Conservation (phyloP, 2,888 invertebrate genomes). For the Phaedon cochleariae region DNA sequence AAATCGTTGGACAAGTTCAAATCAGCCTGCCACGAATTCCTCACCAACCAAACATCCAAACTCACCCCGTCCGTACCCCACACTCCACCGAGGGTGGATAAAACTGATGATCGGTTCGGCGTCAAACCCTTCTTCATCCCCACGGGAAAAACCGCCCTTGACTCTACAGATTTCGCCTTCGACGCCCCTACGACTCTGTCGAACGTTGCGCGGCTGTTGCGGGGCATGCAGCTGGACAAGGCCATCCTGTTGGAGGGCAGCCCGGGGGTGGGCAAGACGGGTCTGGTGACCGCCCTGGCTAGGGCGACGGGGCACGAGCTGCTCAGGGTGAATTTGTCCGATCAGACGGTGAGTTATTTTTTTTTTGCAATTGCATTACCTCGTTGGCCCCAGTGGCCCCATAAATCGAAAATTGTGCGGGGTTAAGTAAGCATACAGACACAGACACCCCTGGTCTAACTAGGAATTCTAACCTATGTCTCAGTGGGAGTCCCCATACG, state of each 20-base stretch:
- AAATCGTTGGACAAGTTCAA: slow-evolving; percentile 58
- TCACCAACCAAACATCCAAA: slow-evolving; percentile 66
- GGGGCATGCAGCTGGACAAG: slow-evolving; percentile 90
- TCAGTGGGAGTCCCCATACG: too few species aligned
- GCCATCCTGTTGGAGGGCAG: slow-evolving; percentile 96
- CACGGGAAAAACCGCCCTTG: slow-evolving; percentile 55
- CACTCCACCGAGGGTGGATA: slow-evolving; percentile 53
- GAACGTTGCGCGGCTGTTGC: slow-evolving; percentile 85
- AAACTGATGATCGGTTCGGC: slow-evolving; percentile 68
- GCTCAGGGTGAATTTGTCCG: slow-evolving; percentile 95
- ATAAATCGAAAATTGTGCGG: too few species aligned
- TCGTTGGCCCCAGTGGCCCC: too few species aligned
- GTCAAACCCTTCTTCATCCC: slow-evolving; percentile 81
- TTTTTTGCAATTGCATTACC: too few species aligned
- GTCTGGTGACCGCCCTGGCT: slow-evolving; percentile 90
- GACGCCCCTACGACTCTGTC: slow-evolving; percentile 79
- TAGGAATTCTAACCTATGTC: too few species aligned
- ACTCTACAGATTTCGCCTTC: slow-evolving; percentile 71
- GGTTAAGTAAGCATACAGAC: too few species aligned
- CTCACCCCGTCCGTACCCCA: slow-evolving; percentile 27
- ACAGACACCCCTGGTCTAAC: too few species aligned
- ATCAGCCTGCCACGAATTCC: slow-evolving; percentile 66
- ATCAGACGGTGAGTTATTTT: slow-evolving; percentile 84
- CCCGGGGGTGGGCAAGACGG: slow-evolving; percentile 98
- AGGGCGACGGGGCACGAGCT: slow-evolving; percentile 83